Percentiles rank a stretch among this genome's conserved stretches.
These are phyloP conservation scores for Thymelicus lineola DNA, from an alignment of 2,888 invertebrate species.

Conservation along the genomic window DNA sequence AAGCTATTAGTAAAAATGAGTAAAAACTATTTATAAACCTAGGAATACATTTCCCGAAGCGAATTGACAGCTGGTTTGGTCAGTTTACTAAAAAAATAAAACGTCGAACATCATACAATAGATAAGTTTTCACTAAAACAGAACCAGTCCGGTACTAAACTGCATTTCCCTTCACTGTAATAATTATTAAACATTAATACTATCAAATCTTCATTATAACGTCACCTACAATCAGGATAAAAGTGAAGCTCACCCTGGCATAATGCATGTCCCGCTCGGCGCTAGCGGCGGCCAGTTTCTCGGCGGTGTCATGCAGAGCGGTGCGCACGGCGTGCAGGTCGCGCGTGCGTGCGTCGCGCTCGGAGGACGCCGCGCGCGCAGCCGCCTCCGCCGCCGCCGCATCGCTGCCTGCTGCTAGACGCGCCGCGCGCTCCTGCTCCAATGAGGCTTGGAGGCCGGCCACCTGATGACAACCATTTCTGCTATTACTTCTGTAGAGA, in stretches of 20 bases:
- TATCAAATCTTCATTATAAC: no score
- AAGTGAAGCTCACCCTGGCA: conserved; percentile 64
- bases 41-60: no score
- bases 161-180: no score
- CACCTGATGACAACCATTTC: conserved; percentile 69
- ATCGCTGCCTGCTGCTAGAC: conserved; percentile 93
- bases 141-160: no score
- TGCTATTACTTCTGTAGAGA: neutral
- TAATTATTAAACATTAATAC: no score
- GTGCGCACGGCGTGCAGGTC: conserved; percentile 70
- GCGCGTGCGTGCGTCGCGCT: conserved; percentile 79
- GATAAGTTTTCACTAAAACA: no score
- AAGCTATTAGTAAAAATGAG: no score
- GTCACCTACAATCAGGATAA: neutral
- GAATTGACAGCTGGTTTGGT: no score
- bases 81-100: no score
- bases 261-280: conserved; percentile 78
- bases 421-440: conserved; percentile 96
- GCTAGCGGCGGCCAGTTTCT: conserved; percentile 75
- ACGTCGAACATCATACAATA: no score
- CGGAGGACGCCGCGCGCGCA: conserved; percentile 70
- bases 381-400: conserved; percentile 83
- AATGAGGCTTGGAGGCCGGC: conserved; percentile 93
- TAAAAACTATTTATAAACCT: no score
- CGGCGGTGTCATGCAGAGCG: conserved; percentile 71